A percentile compares a stretch with the other conserved stretches of the same genome.
phyloP scores from a whole-genome alignment of 2,797 vertebrate species.

The Myiotriccus ornatus region DNA sequence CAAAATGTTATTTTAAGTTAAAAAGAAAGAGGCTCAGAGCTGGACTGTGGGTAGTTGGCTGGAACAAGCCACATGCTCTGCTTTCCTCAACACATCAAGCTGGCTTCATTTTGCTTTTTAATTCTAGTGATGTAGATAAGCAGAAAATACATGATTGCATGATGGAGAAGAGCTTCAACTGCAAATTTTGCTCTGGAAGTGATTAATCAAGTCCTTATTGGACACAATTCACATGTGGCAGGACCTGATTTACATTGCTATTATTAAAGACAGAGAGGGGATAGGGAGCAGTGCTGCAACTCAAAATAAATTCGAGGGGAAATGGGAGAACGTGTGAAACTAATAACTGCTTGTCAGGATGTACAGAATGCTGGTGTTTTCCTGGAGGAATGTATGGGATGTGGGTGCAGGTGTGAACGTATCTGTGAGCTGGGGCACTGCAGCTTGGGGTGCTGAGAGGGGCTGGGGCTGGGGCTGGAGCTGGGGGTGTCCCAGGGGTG shows the following conservation, averaged over 20 bases:
- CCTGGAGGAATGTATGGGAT: accelerated
- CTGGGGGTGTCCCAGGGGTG: too few species aligned
- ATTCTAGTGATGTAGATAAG: background rate
- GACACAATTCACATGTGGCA: background rate
- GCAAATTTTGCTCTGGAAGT: background rate
- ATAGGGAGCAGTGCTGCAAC: background rate
- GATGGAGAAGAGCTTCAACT: background rate
- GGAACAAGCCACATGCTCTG: background rate
- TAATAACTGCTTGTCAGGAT: background rate
- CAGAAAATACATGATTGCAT: background rate
- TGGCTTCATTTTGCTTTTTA: background rate
- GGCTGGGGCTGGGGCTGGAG: background rate
- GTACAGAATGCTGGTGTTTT: background rate
- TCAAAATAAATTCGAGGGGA: background rate
- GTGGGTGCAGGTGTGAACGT: background rate
- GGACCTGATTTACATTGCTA: background rate
- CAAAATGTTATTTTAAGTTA: background rate
- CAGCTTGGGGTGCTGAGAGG: accelerated
- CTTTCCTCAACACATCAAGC: background rate
- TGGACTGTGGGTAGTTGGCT: background rate
- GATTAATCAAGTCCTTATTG: background rate
- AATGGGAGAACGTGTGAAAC: background rate
- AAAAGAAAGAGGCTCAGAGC: background rate
- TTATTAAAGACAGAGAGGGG: background rate
- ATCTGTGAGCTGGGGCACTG: background rate